Conservation (phyloP, 2,797 vertebrate genomes). For the Distichodus sexfasciatus region DNA sequence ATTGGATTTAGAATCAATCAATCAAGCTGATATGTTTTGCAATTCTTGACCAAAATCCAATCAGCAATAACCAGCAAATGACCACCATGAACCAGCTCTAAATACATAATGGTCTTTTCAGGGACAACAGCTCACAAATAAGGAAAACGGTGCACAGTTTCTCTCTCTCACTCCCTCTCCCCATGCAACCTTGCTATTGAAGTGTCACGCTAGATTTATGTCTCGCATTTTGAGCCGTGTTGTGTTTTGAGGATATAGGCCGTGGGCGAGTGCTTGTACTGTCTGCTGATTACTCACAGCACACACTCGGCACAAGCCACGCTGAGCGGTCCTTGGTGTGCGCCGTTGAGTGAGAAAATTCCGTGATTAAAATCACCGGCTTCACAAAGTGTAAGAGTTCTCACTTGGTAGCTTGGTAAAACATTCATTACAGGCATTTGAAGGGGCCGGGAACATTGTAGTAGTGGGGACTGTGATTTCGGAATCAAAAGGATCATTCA, state of each 20-base stretch:
- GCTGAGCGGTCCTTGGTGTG: neutral
- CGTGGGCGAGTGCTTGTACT: conserved; percentile 27
- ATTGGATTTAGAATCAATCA: too few relatives aligned
- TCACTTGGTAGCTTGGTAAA: too few relatives aligned
- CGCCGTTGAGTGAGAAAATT: neutral
- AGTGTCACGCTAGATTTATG: conserved; percentile 43
- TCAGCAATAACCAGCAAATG: too few relatives aligned
- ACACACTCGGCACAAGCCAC: conserved; percentile 3
- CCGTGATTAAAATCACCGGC: conserved; percentile 8
- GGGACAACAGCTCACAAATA: neutral
- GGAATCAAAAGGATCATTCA: too few relatives aligned
- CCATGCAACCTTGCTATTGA: conserved; percentile 35
- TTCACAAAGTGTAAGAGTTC: neutral
- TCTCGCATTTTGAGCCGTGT: conserved; percentile 23
- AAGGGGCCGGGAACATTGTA: too few relatives aligned
- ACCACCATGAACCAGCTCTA: too few relatives aligned
- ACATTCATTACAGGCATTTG: too few relatives aligned
- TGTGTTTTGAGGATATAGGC: conserved; percentile 39
- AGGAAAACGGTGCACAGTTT: neutral
- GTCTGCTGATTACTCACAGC: conserved; percentile 35
- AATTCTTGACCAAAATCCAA: too few relatives aligned
- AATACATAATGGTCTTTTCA: too few relatives aligned
- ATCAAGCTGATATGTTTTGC: too few relatives aligned
- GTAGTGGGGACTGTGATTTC: too few relatives aligned
- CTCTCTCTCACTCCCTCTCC: neutral